These are phyloP conservation scores for Orius insidiosus DNA, from an alignment of 1,140 invertebrate genomes.

Conservation along the genomic window DNA sequence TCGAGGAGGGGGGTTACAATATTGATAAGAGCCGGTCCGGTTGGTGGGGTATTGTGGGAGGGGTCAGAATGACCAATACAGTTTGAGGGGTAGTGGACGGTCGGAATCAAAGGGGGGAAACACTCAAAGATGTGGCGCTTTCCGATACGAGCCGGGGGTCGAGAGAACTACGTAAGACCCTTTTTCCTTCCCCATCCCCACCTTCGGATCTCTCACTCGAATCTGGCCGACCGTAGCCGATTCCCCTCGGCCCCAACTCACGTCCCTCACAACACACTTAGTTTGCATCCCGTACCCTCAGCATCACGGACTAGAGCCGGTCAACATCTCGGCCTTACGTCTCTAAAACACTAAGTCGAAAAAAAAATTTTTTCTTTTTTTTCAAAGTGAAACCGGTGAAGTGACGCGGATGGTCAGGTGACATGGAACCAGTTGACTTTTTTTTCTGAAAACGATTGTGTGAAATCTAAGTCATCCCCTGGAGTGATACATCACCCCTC, in stretches of 20 bases:
- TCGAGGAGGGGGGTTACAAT: no score
- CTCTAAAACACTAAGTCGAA: background rate
- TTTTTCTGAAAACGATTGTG: no score
- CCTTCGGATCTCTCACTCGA: slow-evolving; percentile 7
- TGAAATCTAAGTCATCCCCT: background rate
- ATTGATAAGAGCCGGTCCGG: no score
- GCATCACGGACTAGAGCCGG: background rate
- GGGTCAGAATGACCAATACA: background rate
- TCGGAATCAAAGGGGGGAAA: slow-evolving; percentile 1
- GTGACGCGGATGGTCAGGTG: background rate
- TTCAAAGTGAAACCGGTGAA: background rate
- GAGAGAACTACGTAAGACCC: no score
- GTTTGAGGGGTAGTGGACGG: slow-evolving; percentile 3
- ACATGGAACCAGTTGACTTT: background rate
- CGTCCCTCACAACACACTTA: background rate
- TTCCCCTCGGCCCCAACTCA: slow-evolving; percentile 5
- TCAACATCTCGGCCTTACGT: background rate
- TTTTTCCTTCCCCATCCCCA: background rate
- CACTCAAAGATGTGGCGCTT: no score
- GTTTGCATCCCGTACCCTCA: slow-evolving; percentile 5
- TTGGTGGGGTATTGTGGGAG: no score
- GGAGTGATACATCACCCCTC: slow-evolving; percentile 2
- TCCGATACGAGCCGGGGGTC: no score
- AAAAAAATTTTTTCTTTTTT: background rate
- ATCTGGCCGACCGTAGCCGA: slow-evolving; percentile 12